Base-by-base conservation (phyloP, 30 jellyfish, hydroid and myxozoan species). In the Phacellophora camtschatica region DNA sequence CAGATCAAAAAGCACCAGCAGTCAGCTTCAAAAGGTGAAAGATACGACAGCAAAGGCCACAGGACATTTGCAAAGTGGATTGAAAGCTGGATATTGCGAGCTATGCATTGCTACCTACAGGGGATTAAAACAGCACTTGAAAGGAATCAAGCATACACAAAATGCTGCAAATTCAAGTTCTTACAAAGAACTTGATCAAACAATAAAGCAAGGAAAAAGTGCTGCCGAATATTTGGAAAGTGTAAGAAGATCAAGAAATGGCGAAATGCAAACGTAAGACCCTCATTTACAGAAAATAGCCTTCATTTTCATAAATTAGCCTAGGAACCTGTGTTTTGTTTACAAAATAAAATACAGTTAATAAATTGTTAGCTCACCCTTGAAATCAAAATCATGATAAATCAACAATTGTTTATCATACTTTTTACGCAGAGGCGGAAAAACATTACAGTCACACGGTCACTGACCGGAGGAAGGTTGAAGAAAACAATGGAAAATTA, bases 31-130 rank as follows among this genome's bases (percentile, higher is more conserved):
- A 49, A 32, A n/a, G 29, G 15, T 49, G 15, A 43, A 63, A 15
- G 51, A 61, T 62, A 66, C n/a, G 12, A 63, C 68, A 5, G 82
- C 74, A 63, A 64, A 48, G 75, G 90, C 73, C 48, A 78, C 74
- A n/a, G 77, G 59, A 11, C 77, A 55, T 18, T 32, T 33, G 16
- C 37, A 54, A 29, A 23, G 77, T 35, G 65, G 78, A 13, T 30
- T 19, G 32, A 62, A 48, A 34, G 75, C 19, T 5, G 90, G 90
- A 5, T 78, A 62, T 28, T 78, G 90, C 45, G 90, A 78, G 67
- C 66, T 78, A 5, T 62, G 90, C 53, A 51, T 39, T 13, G 80
- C 54, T 15, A 77, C 29, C 23, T 78, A 62, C 76, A 62, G 76
- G 48, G 82, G 82, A 8, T 24, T 62, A 35, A 59, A 78, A 31